Evolutionary conservation across 2,113 vertebrate species (phyloP), one percentile per base, ranked within the genome.

Genomic region (Aspidoscelis tigris): DNA sequence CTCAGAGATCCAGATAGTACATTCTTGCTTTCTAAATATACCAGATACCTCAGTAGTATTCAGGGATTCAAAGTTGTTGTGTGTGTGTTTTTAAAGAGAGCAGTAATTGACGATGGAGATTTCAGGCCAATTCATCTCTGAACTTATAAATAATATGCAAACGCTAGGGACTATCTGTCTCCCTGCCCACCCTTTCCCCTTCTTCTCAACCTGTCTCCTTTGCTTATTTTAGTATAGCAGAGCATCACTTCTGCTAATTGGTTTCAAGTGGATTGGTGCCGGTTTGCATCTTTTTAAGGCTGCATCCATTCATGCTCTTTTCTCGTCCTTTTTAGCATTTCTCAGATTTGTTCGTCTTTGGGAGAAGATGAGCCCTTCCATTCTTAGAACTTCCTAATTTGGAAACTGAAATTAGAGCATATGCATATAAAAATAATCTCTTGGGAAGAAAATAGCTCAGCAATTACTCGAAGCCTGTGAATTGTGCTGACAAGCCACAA

Each of bases 401-500:
- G n/a, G 70, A 74, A 80, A 41, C 77, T 8, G 22, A 79, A 74
- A 85, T 65, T 80, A 85, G 83, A 80, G 47, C 44, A 39, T 72
- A 50, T 80, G 83, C 33, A 66, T 80, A 74, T 85, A 80, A 85
- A 85, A 85, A 80, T 73, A 85, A 74, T 80, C 77, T 85, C 83
- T 85, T 24, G 39, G 77, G 77, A 79, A 74, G 77, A 53, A 80
- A 85, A 85, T 80, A 85, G 83, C 77, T 85, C 43, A 24, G 83
- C 77, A 80, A 80, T 85, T 85, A 80, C 77, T 66, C 44, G 58
- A 80, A 85, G 83, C 83, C 78, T 66, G 69, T 69, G 80, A 85
- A 85, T 85, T 80, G 58, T 85, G 83, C 83, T 85, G 83, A 80
- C 77, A 66, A 53, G 76, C 70, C 70, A 80, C 83, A 85, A 79